Base-by-base conservation (phyloP, 2,888 invertebrate genomes). In the Rhodophaea formosa region DNA sequence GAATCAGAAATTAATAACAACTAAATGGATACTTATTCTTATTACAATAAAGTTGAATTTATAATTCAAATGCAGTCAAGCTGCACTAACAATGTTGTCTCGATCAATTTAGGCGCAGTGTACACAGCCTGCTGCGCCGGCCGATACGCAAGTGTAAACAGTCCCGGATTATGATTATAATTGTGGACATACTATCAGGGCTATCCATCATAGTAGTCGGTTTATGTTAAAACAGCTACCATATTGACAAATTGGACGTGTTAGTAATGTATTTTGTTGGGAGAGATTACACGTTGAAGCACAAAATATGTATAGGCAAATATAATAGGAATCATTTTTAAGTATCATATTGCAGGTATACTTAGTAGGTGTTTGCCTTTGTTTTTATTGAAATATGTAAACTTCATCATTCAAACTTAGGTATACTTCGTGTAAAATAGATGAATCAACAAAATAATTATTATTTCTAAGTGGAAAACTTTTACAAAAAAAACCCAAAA, bases 161-260 rank as follows among this genome's bases (percentile, higher is more conserved):
- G 82, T 85, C 81, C 35, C 62, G 75, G 74, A 79, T 82, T 79
- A 82, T 70, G 74, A 76, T 77, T 73, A 80, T 74, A 74, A 74
- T 67, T 68, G 70, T 75, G 70, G 68, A 68, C 71, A 69, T 65
- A 72, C 73, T 79, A 82, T 78, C 75, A 68, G 65, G 47, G 59
- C 69, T 71, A 86, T 86, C 82, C 69, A 83, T 86, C 84, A 83
- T 70, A 17, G 12, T 45, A 47, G 39, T 49, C 49, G 42, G 39
- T 49, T 15, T 49, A 49, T 49, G 30, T 30, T 56, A 42, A 39
- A 56, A 32, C 42, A 30, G 56, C 43, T 47, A 56, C 42, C 29
- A 42, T 8, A 10, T 42, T 7, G 53, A 43, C 30, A 29, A 54
- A 30, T 29, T 49, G 45, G 45, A 46, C 23, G 32, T 32, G 45